These are phyloP conservation scores for Dinomys branickii DNA, from an alignment of 2,113 vertebrate species.

Conservation along the genomic window DNA sequence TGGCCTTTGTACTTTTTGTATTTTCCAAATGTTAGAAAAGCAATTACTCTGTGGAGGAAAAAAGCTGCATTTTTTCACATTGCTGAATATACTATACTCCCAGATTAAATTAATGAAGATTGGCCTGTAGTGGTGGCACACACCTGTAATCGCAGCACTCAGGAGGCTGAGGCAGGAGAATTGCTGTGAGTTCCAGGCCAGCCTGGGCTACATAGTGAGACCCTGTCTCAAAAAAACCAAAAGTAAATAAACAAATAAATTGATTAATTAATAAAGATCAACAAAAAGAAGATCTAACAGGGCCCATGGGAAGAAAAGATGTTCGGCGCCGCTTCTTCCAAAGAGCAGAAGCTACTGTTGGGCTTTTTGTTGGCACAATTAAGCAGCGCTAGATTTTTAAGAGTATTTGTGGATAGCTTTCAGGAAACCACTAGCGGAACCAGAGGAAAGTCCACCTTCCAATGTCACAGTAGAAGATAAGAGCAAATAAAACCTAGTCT, in stretches of 20 bases:
- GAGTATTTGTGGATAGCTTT: conserved; percentile 41
- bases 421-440: conserved; percentile 33
- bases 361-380: conserved; percentile 33
- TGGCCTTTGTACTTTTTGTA: conserved; percentile 44
- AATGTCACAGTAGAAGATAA: conserved; percentile 37
- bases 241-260: too few species aligned
- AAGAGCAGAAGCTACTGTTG: conserved; percentile 47
- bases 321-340: not conserved
- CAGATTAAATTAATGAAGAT: conserved; percentile 41
- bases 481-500: conserved; percentile 39
- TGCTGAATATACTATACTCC: conserved; percentile 14
- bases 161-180: not conserved
- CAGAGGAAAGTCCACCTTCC: conserved; percentile 33
- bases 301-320: not conserved
- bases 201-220: not conserved
- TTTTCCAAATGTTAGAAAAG: conserved; percentile 32
- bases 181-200: not conserved
- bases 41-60: conserved; percentile 4
- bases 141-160: not conserved
- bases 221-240: not conserved
- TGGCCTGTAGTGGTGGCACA: not conserved
- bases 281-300: conserved; percentile 45
- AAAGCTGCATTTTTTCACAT: conserved; percentile 32
- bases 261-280: conserved; percentile 39
- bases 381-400: conserved; percentile 39